phyloP scores from a whole-genome alignment of 2,113 vertebrate species.

The Seriola aureovittata region DNA sequence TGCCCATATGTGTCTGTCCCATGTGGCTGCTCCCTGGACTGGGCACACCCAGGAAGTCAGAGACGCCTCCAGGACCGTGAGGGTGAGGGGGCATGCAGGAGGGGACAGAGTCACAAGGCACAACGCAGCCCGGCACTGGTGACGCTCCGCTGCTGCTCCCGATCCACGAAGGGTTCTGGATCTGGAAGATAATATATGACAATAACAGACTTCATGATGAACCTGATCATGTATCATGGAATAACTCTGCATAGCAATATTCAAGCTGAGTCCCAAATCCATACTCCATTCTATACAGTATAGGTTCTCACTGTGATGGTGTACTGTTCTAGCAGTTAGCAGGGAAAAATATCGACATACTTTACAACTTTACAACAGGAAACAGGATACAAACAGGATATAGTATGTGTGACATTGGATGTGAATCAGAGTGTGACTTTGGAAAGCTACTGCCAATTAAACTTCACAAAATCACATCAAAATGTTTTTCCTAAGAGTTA shows the following conservation, averaged over 20 bases:
- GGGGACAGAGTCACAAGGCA: slow-evolving; percentile 92
- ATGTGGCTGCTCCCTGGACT: slow-evolving; percentile 89
- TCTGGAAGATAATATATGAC: slow-evolving; percentile 79
- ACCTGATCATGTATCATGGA: neutral
- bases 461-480: neutral
- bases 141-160: slow-evolving; percentile 90
- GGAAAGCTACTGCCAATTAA: neutral
- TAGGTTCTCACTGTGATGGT: neutral
- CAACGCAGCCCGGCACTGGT: slow-evolving; percentile 92
- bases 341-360: neutral
- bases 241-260: neutral
- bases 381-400: neutral
- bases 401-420: neutral
- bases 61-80: slow-evolving; percentile 86
- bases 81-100: slow-evolving; percentile 97
- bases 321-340: neutral
- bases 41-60: slow-evolving; percentile 92
- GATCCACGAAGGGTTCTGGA: slow-evolving; percentile 96
- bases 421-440: neutral
- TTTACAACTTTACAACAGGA: neutral
- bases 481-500: slow-evolving; percentile 1
- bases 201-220: neutral
- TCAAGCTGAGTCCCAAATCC: neutral
- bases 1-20: slow-evolving; percentile 96
- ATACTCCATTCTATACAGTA: neutral